Conservation (phyloP, 2,797 vertebrate species). For the Triplophysa yarkandensis region DNA sequence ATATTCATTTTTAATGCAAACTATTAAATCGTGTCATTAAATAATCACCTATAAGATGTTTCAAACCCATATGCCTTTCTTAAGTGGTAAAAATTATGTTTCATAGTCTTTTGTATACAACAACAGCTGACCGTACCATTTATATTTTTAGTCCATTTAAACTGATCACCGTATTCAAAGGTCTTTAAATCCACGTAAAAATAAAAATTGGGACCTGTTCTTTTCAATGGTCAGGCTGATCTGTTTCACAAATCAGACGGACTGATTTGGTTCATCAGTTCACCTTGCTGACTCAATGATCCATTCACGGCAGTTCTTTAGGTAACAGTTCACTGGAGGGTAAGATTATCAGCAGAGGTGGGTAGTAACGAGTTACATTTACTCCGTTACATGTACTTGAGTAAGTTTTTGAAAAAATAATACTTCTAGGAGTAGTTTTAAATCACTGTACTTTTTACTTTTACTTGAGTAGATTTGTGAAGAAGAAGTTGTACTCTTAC, state of each 20-base stretch:
- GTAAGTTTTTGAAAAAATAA: too few relatives aligned
- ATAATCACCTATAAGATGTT: not conserved
- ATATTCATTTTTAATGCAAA: too few relatives aligned
- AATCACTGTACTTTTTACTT: too few relatives aligned
- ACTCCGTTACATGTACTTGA: too few relatives aligned
- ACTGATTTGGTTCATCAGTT: slow-evolving; percentile 20
- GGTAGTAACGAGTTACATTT: too few relatives aligned
- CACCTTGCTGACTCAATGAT: slow-evolving; percentile 6
- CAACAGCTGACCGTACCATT: not conserved
- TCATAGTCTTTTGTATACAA: not conserved
- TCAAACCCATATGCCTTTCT: not conserved
- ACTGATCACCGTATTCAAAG: not conserved
- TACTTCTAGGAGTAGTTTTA: too few relatives aligned
- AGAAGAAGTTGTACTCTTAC: too few relatives aligned
- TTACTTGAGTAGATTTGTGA: too few relatives aligned
- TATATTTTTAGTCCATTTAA: not conserved
- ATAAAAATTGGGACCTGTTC: not conserved
- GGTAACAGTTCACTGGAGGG: slow-evolving; percentile 7
- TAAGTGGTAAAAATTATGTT: not conserved
- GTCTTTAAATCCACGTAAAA: not conserved
- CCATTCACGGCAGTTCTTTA: slow-evolving; percentile 24
- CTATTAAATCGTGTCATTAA: too few relatives aligned
- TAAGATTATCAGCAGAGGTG: too few relatives aligned
- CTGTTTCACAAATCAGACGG: slow-evolving; percentile 26
- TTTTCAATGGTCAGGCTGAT: slow-evolving; percentile 10